These are phyloP conservation scores for Numida meleagris DNA, from an alignment of 2,113 vertebrate genomes.

Conservation along the genomic window DNA sequence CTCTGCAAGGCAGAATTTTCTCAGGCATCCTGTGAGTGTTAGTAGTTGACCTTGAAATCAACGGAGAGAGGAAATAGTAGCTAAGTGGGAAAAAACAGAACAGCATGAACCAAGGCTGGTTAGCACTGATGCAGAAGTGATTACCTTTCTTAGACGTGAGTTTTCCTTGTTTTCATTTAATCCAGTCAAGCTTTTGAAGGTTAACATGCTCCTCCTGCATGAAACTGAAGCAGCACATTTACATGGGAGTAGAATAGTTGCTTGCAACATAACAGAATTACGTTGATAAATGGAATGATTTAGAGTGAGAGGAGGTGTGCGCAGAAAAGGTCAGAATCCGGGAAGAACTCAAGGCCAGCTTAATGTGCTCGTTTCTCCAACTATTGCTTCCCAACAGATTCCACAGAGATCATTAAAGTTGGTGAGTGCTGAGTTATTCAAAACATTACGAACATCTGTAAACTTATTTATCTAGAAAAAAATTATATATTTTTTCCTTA, in stretches of 20 bases:
- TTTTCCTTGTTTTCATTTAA: background rate
- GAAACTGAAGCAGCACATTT: background rate
- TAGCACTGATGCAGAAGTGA: background rate
- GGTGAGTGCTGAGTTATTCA: background rate
- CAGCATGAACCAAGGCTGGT: background rate
- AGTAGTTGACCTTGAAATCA: background rate
- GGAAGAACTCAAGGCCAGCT: background rate
- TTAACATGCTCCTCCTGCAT: background rate
- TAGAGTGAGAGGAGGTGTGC: background rate
- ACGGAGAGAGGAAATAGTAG: background rate
- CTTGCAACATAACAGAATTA: background rate
- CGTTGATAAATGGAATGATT: background rate
- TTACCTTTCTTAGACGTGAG: background rate
- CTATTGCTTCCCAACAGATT: background rate
- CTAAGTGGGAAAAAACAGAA: background rate
- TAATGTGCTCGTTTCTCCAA: background rate
- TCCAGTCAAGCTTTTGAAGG: background rate
- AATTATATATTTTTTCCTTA: background rate
- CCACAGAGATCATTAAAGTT: slow-evolving; percentile 42
- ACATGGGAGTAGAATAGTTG: background rate
- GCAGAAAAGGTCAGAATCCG: slow-evolving; percentile 27
- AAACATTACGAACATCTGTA: slow-evolving; percentile 26
- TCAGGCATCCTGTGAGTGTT: background rate
- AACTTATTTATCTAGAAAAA: slow-evolving; percentile 17
- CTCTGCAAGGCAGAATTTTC: background rate